These are phyloP conservation scores for Trissolcus japonicus DNA, from an alignment of 2,888 invertebrate genomes.

Conservation along the genomic window DNA sequence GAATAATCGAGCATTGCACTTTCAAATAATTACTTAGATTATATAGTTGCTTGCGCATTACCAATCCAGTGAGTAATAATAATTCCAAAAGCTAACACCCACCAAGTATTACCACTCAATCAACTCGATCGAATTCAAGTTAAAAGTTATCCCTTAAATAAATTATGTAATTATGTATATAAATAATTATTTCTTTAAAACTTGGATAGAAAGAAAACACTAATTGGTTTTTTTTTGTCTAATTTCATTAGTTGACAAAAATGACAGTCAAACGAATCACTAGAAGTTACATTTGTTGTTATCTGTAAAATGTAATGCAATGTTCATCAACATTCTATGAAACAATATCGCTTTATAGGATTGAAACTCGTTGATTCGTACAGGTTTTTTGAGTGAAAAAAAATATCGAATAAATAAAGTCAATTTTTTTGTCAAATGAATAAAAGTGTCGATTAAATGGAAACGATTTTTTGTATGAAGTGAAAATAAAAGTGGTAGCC, in stretches of 20 bases:
- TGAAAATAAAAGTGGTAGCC: constrained; percentile 41
- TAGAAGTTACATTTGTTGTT: not conserved
- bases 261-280: too few species aligned
- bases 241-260: too few species aligned
- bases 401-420: not conserved
- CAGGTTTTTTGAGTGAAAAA: not conserved
- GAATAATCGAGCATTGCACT: constrained; percentile 18
- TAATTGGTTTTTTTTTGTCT: too few species aligned
- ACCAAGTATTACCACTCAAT: too few species aligned
- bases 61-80: constrained; percentile 1
- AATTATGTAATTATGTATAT: too few species aligned
- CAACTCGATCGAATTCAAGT: too few species aligned
- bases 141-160: too few species aligned
- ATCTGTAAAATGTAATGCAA: not conserved
- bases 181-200: too few species aligned
- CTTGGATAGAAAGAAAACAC: too few species aligned
- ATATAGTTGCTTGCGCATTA: constrained; percentile 16
- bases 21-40: constrained; percentile 17
- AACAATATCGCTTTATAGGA: not conserved
- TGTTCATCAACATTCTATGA: not conserved
- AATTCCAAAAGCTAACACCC: not conserved
- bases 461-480: constrained; percentile 24
- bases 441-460: constrained; percentile 30
- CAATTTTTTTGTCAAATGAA: constrained; percentile 20
- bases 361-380: not conserved